Evolutionary conservation across 2,888 invertebrate genomes (phyloP).

Genomic region (Andrena hattorfiana): DNA sequence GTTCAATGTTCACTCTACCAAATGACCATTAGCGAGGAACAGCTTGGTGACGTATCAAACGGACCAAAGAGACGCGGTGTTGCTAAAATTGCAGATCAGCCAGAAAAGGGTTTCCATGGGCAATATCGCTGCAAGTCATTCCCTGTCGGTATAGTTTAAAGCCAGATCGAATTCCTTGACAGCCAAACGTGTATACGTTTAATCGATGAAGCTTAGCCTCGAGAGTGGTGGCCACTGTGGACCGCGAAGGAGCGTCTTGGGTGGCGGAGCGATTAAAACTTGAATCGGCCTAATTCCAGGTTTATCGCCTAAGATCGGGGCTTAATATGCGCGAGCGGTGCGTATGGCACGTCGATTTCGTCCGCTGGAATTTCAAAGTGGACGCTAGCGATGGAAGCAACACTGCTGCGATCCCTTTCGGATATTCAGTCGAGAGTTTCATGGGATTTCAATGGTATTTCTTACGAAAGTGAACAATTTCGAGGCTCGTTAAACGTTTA

Average conservation of each 20-base stretch:
- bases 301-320: slow-evolving; percentile 60
- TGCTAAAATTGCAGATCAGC: not conserved
- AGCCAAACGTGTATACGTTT: slow-evolving; percentile 43
- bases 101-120: slow-evolving; percentile 1
- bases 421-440: not conserved
- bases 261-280: slow-evolving; percentile 70
- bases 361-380: slow-evolving; percentile 51
- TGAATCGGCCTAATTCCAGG: slow-evolving; percentile 68
- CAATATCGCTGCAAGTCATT: slow-evolving; percentile 11
- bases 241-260: slow-evolving; percentile 46
- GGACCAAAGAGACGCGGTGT: not conserved
- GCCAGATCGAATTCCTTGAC: slow-evolving; percentile 41
- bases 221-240: slow-evolving; percentile 37
- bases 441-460: not conserved
- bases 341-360: slow-evolving; percentile 57
- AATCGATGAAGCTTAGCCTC: slow-evolving; percentile 45
- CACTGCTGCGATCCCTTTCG: not conserved
- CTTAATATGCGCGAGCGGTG: slow-evolving; percentile 58
- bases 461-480: not conserved
- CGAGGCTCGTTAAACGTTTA: not conserved
- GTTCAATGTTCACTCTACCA: slow-evolving; percentile 30
- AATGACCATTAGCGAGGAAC: slow-evolving; percentile 51
- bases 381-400: slow-evolving; percentile 21
- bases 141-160: slow-evolving; percentile 14
- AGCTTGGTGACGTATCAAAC: not conserved